A percentile compares a stretch with the other conserved stretches of the same genome.
Evolutionary conservation across 2,888 invertebrate species (phyloP).

Genomic region (Aproaerema taeniolella): DNA sequence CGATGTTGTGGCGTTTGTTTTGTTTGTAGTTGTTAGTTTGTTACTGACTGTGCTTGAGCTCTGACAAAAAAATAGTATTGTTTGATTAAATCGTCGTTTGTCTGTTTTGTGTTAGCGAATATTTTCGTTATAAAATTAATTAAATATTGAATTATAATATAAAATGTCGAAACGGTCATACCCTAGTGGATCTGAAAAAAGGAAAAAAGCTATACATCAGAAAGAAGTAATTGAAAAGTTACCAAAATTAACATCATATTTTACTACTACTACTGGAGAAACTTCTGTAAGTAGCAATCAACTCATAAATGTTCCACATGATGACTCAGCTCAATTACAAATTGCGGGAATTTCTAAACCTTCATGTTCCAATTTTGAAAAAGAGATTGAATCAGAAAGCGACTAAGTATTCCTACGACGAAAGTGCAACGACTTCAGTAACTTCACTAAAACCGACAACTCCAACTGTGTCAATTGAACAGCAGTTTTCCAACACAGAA

Average conservation of each 20-base stretch:
- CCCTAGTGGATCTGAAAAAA: slow-evolving; percentile 19
- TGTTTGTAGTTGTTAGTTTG: slow-evolving; percentile 3
- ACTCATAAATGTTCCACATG: slow-evolving; percentile 13
- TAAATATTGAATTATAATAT: slow-evolving; percentile 6
- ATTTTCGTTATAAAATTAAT: slow-evolving; percentile 1
- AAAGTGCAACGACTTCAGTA: background rate
- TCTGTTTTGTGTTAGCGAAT: slow-evolving; percentile 3
- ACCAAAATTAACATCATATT: slow-evolving; percentile 20
- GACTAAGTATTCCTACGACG: background rate
- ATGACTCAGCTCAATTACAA: slow-evolving; percentile 3
- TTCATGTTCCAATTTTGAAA: no score
- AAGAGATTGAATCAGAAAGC: background rate
- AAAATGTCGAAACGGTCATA: slow-evolving; percentile 3
- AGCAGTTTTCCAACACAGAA: slow-evolving; percentile 15
- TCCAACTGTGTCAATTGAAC: slow-evolving; percentile 16
- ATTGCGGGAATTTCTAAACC: background rate
- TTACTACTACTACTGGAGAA: slow-evolving; percentile 16
- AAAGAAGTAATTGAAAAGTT: slow-evolving; percentile 19
- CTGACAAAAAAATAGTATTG: background rate
- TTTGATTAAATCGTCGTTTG: no score
- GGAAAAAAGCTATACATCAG: slow-evolving; percentile 18
- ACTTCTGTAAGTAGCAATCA: slow-evolving; percentile 18
- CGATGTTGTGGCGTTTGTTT: slow-evolving; percentile 11
- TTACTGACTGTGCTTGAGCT: background rate
- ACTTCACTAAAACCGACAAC: slow-evolving; percentile 9